Base-by-base conservation (phyloP, 1,140 invertebrate species). In the Rhyacophila brunnea region DNA sequence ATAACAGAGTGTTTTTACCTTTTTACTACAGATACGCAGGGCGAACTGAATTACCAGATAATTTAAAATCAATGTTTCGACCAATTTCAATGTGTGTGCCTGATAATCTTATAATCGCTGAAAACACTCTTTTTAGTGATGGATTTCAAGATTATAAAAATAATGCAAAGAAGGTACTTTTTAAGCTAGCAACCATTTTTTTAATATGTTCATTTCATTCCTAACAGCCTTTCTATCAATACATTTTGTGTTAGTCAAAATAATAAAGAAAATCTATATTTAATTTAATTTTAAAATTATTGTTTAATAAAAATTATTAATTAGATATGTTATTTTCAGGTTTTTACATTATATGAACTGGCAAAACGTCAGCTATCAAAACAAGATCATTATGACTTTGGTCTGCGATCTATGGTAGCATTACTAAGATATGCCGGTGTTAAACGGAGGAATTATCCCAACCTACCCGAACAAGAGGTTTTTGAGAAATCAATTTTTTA, bases 11-110 rank as follows among this genome's bases (percentile, higher is more conserved):
- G n/a, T n/a, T n/a, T n/a, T n/a, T n/a, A n/a, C n/a, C n/a, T n/a
- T 6, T 49, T 11, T 23, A 11, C 14, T 60, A 1, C 28, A 77
- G 75, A 15, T 78, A 95, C 74, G 91, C 91, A 32, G 92, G 92
- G 0, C 76, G 92, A 62, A 95, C 92, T 1, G 92, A 95, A 70
- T 74, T 96, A 32, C 92, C 93, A 0, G 92, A 96, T 70, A 95
- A 95, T 75, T 78, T 96, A 49, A 95, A 95, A 74, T 92, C 91
- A 0, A 87, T 96, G 85, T 95, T 96, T 74, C 81, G 93, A 10
- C 92, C 93, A n/a, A 93, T 96, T 57, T 89, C 92, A 1, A 95
- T 96, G 92, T 93, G 95, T 82, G 91, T 94, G 7, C 93, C 93
- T 0, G 92, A 95, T 70, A 93, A 89, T 59, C 85, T 85, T 11